Evolutionary conservation across 2,113 vertebrate species (phyloP), one percentile per base, ranked within the genome.

Genomic region (Syngnathus scovelli): DNA sequence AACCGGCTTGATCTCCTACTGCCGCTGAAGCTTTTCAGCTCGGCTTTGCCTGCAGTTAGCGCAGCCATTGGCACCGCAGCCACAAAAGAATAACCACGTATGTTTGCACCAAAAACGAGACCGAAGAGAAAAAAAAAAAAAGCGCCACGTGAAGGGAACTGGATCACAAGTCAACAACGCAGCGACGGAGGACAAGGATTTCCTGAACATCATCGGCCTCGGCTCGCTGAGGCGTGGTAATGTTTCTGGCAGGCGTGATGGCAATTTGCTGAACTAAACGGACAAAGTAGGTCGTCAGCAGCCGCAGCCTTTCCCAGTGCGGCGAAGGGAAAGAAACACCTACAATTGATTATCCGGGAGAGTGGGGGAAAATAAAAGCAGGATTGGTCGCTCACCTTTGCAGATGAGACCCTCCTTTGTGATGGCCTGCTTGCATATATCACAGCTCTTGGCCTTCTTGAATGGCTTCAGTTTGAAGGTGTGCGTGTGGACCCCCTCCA

Each of bases 391-490:
- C 94, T 92, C 79, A 96, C 96, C 95, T 92, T 94, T 92, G 83
- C 96, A 98, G 72, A 93, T 90, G 67, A 94, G 93, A 56, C 95
- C 96, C 79, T 98, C 95, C 72, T 94, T 94, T 5, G 92, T 94
- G 90, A 98, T 95, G 71, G 92, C 94, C 89, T 98, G 95, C 19
- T 95, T 93, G 89, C 96, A 98, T 82, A 96, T 93, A 9, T 92
- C 94, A 0, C 96, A 98, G 2, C 93, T 92, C 78, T 95, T 96
- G 89, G 92, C 93, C 87, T 96, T 97, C 92, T 95, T 98, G 89
- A 98, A 98, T 46, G 92, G 93, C 84, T 95, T 97, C 88, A 95
- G 91, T 89, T 95, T 93, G 90, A 98, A 98, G 61, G 85, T 82
- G 88, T 98, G 96, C 0, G 88, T 90, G 7, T 93, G 91, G 77